These are phyloP conservation scores for Gastracanthus pulcherrimus DNA, from an alignment of 2,888 invertebrate genomes.

Conservation along the genomic window DNA sequence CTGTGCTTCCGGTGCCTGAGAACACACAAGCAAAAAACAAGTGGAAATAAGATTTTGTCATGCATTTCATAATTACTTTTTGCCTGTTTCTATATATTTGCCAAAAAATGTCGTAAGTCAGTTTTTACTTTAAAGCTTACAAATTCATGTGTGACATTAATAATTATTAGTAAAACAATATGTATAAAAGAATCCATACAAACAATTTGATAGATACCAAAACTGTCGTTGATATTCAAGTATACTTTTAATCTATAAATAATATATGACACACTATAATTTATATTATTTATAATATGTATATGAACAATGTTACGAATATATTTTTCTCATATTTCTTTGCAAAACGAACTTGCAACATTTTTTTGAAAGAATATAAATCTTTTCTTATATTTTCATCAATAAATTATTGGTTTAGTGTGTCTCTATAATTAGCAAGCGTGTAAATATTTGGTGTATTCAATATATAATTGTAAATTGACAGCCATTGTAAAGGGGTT, in stretches of 20 bases:
- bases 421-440: neutral
- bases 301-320: too few species aligned
- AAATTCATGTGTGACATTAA: too few species aligned
- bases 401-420: neutral
- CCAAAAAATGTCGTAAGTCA: neutral
- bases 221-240: too few species aligned
- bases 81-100: neutral
- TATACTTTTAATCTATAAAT: too few species aligned
- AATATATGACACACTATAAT: too few species aligned
- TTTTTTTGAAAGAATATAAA: neutral
- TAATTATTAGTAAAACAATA: too few species aligned
- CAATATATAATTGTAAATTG: neutral
- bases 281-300: too few species aligned
- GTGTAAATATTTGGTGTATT: constrained; percentile 4
- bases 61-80: constrained; percentile 20
- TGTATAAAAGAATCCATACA: too few species aligned
- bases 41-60: constrained; percentile 13
- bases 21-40: constrained; percentile 54
- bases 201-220: too few species aligned
- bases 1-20: constrained; percentile 74
- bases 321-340: too few species aligned
- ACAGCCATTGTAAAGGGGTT: neutral
- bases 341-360: too few species aligned
- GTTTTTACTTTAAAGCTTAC: neutral
- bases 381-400: neutral